Conservation (phyloP, 2,797 vertebrate genomes). For the Epinephelus malabaricus region DNA sequence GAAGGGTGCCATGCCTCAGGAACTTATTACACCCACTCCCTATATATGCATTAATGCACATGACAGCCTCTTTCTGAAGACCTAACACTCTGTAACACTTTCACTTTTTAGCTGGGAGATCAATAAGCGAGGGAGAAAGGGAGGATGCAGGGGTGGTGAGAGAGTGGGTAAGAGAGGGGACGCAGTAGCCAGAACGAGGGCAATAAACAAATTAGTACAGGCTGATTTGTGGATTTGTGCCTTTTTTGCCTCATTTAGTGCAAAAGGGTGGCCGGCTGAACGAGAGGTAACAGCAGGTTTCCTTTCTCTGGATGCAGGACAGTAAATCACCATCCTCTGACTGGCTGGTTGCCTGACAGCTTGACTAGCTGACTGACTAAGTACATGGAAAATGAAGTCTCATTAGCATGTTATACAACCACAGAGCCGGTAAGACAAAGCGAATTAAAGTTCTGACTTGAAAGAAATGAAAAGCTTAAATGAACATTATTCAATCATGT, state of each 20-base stretch:
- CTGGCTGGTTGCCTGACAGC: conserved; percentile 66
- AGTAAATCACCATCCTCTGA: conserved; percentile 69
- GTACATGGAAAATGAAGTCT: conserved; percentile 60
- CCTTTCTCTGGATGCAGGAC: conserved; percentile 50
- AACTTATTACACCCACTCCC: conserved; percentile 73
- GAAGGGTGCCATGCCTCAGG: conserved; percentile 63
- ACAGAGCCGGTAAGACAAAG: conserved; percentile 34
- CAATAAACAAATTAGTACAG: conserved; percentile 77
- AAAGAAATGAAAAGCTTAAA: conserved; percentile 39
- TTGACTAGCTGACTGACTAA: conserved; percentile 62
- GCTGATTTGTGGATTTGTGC: conserved; percentile 72
- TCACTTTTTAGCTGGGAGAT: conserved; percentile 59
- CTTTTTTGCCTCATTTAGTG: conserved; percentile 59
- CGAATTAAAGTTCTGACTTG: conserved; percentile 51
- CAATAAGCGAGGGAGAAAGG: conserved; percentile 42
- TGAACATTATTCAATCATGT: conserved; percentile 18
- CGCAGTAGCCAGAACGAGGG: conserved; percentile 53
- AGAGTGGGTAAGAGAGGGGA: conserved; percentile 44
- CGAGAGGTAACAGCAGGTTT: conserved; percentile 64
- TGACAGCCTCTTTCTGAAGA: conserved; percentile 49
- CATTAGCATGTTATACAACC: conserved; percentile 64
- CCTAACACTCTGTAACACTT: conserved; percentile 50
- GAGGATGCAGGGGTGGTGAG: conserved; percentile 43
- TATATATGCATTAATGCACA: conserved; percentile 57
- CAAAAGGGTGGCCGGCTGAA: conserved; percentile 62